Conservation (phyloP, 2,888 invertebrate species). For the Siphonodentalium dalli region DNA sequence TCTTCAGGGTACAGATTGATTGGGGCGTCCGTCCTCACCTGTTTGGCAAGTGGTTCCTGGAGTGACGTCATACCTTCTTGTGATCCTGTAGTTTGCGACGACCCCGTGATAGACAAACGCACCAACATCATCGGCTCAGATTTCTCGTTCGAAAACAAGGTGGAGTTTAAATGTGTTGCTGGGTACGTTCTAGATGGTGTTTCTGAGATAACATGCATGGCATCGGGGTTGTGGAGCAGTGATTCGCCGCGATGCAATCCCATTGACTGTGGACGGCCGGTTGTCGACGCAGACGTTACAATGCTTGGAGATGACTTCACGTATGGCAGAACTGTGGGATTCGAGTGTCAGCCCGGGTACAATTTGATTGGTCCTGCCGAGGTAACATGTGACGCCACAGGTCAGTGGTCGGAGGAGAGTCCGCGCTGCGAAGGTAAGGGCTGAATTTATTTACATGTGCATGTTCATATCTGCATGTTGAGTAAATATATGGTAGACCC, state of each 20-base stretch:
- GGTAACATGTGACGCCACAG: slow-evolving; percentile 46
- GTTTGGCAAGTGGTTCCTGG: slow-evolving; percentile 32
- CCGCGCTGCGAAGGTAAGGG: slow-evolving; percentile 42
- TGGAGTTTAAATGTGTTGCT: slow-evolving; percentile 34
- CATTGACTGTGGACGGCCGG: slow-evolving; percentile 38
- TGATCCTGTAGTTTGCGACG: slow-evolving; percentile 36
- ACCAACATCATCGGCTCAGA: slow-evolving; percentile 22
- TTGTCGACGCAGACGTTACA: slow-evolving; percentile 34
- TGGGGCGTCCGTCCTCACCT: slow-evolving; percentile 31
- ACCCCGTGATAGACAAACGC: slow-evolving; percentile 29
- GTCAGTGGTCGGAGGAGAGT: slow-evolving; percentile 46
- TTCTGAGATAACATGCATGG: slow-evolving; percentile 38
- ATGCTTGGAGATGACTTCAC: slow-evolving; percentile 32
- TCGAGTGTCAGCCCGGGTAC: slow-evolving; percentile 53
- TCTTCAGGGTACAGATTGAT: slow-evolving; percentile 32
- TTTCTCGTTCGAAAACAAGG: slow-evolving; percentile 20
- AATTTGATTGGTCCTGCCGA: slow-evolving; percentile 30
- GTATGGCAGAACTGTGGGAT: slow-evolving; percentile 47
- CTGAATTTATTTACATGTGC: no score
- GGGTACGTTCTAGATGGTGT: slow-evolving; percentile 45
- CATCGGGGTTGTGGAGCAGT: slow-evolving; percentile 50
- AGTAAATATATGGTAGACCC: no score
- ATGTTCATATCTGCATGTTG: no score
- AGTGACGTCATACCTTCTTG: slow-evolving; percentile 23
- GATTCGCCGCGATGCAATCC: slow-evolving; percentile 41